A percentile compares a stretch with the other conserved stretches of the same genome.
phyloP scores from a whole-genome alignment of 1,140 invertebrate species.

The Drosophila equinoxialis region DNA sequence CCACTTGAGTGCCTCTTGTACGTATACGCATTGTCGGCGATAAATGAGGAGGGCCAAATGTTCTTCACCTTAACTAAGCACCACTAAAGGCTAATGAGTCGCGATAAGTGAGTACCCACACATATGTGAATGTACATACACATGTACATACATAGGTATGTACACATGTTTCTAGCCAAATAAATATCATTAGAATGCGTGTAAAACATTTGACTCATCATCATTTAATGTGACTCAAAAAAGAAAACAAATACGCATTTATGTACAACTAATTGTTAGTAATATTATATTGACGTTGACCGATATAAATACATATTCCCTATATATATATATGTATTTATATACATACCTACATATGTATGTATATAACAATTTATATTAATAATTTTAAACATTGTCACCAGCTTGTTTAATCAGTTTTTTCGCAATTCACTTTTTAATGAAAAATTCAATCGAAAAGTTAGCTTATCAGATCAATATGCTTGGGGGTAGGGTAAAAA shows the following conservation, averaged over 20 bases:
- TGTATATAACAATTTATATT: neutral
- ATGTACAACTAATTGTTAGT: neutral
- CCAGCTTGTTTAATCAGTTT: constrained; percentile 3
- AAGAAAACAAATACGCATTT: neutral
- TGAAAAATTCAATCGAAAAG: constrained; percentile 6
- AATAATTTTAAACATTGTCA: constrained; percentile 7
- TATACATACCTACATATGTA: neutral
- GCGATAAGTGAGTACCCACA: neutral
- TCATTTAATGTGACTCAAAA: constrained; percentile 10
- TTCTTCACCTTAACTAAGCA: constrained; percentile 14
- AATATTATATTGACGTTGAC: neutral
- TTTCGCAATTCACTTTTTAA: constrained; percentile 8
- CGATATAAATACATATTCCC: neutral
- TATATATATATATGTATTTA: too few relatives aligned
- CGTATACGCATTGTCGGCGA: neutral
- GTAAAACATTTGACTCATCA: constrained; percentile 6
- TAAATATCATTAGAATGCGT: constrained; percentile 3
- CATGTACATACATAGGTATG: too few relatives aligned
- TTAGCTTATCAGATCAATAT: neutral
- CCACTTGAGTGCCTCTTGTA: constrained; percentile 3
- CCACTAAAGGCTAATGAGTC: constrained; percentile 12
- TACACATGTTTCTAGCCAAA: neutral
- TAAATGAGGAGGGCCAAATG: constrained; percentile 10
- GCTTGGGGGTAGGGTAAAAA: constrained; percentile 1
- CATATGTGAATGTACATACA: too few relatives aligned